Base-by-base conservation (phyloP, 2,113 vertebrate species). In the Platysternon megacephalum region DNA sequence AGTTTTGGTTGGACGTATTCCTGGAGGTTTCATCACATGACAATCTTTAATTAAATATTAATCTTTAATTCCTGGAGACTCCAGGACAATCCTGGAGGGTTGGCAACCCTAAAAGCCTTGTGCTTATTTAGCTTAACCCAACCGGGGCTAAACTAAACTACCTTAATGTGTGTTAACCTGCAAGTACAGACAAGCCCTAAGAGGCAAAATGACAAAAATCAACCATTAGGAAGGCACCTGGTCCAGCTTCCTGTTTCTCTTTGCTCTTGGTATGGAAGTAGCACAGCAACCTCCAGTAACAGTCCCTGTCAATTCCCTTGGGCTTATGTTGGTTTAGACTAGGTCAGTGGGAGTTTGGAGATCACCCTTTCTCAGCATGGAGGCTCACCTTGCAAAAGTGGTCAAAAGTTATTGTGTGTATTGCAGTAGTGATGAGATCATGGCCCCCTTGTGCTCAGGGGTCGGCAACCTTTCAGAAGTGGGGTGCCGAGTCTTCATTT, bases 161-260 rank as follows among this genome's bases (percentile, higher is more conserved):
- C 56, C 12, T 72, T 72, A 72, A 72, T 22, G n/a, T 11, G 17
- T 72, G 5, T 22, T 72, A 39, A 72, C 19, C 21, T 72, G 17
- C 19, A 68, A n/a, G 17, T 39, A n/a, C 39, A 72, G n/a, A 72
- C 65, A 39, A 39, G 17, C 19, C 19, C 8, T 72, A 39, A 84
- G 78, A 93, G 68, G 16, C 76, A 11, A 92, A 55, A 90, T 85
- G 49, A 84, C 82, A 53, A 89, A 96, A 93, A 86, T 32, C 16
- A 95, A 86, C 74, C 42, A 8, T 46, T 46, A 44, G 4, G 74
- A 78, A 78, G 74, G 42, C 12, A 46, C 12, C 11, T 78, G 11
- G 42, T 78, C 26, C 32, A 14, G 61, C 32, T 76, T 44, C 72
- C 6, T 42, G 39, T 68, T 68, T 17, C 35, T 39, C n/a, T 72